Evolutionary conservation across 2,888 invertebrate species (phyloP).

Genomic region (Napeogenes inachia): DNA sequence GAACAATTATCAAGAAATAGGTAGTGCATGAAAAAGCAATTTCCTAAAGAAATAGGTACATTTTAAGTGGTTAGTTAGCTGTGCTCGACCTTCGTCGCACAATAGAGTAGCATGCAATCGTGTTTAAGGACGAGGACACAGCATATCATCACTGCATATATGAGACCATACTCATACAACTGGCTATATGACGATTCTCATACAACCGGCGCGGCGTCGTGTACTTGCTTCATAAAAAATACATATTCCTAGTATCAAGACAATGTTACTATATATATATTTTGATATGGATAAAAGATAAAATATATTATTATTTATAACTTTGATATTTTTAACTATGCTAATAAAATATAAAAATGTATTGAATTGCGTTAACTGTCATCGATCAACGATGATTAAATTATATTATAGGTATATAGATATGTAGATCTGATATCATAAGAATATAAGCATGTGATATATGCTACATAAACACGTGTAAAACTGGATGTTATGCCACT

Average conservation of each 20-base stretch:
- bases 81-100: conserved; percentile 63
- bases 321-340: too few species aligned
- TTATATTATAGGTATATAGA: neutral
- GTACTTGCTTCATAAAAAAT: neutral
- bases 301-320: neutral
- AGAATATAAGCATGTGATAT: neutral
- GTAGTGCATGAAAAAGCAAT: conserved; percentile 19
- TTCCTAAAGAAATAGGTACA: conserved; percentile 27
- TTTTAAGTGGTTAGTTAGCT: conserved; percentile 39
- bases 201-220: neutral
- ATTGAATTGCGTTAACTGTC: too few species aligned
- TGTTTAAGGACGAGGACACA: conserved; percentile 45
- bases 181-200: neutral
- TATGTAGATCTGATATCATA: too few species aligned
- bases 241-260: too few species aligned
- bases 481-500: conserved; percentile 6
- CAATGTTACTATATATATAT: neutral
- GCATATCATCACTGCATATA: conserved; percentile 16
- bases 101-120: conserved; percentile 51
- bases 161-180: conserved; percentile 2
- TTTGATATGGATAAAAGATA: neutral
- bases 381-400: neutral
- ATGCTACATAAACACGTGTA: conserved; percentile 6
- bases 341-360: too few species aligned
- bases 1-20: conserved; percentile 6